Evolutionary conservation across 2,113 vertebrate species (phyloP).

Genomic region (Strigops habroptila): DNA sequence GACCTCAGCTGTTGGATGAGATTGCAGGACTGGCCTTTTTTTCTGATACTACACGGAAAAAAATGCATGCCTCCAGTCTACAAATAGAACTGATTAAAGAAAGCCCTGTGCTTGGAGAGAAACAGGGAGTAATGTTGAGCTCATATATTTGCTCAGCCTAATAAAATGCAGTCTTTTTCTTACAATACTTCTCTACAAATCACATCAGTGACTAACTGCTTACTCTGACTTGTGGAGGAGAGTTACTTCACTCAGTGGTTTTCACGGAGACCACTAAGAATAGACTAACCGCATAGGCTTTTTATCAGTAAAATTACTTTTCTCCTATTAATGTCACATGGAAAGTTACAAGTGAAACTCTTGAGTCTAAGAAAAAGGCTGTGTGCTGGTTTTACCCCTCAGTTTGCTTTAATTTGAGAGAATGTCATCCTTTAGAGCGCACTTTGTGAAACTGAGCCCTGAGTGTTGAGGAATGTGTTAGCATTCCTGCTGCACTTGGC

Average conservation of each 20-base stretch:
- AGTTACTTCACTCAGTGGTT: neutral
- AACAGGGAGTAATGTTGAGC: conserved; percentile 62
- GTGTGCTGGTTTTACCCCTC: neutral
- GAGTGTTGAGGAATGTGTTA: neutral
- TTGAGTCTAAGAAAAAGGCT: neutral
- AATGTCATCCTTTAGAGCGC: neutral
- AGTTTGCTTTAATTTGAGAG: neutral
- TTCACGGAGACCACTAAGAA: neutral
- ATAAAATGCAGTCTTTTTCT: conserved; percentile 58
- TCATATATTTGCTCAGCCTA: conserved; percentile 70
- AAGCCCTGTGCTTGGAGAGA: neutral
- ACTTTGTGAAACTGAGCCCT: neutral
- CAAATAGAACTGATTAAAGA: conserved; percentile 60
- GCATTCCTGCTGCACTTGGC: conserved; percentile 11
- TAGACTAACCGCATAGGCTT: neutral
- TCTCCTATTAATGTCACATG: neutral
- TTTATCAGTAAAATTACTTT: neutral
- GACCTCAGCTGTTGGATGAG: neutral
- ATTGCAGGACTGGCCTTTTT: conserved; percentile 8
- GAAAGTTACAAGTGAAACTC: neutral
- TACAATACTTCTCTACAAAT: conserved; percentile 33
- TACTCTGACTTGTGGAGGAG: neutral
- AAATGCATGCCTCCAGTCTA: conserved; percentile 35
- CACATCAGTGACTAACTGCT: conserved; percentile 7
- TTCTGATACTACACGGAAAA: conserved; percentile 29